Base-by-base conservation (phyloP, 1,140 invertebrate genomes). In the Dryas iulia region DNA sequence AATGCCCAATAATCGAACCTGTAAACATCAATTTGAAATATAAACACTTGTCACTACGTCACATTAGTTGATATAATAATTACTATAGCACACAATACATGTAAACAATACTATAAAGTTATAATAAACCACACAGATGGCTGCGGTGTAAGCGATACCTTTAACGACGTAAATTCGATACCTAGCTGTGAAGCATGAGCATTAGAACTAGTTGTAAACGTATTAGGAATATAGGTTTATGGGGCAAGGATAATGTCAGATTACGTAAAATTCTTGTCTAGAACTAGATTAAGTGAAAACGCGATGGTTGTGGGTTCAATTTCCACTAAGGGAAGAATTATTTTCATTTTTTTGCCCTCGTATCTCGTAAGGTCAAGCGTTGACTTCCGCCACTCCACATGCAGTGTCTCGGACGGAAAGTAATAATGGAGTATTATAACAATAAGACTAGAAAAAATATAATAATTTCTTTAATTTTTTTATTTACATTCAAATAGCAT, bases 91-190 rank as follows among this genome's bases (percentile, higher is more conserved):
- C 14, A 61, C 26, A 26, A 14, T 26, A 35, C 26, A 12, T 26
- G 33, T 25, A 59, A 59, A 14, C n/a, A 31, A 52, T 60, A 59
- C 39, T 24, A 59, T 59, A 67, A n/a, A 26, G 30, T 56, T 64
- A 61, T 57, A 61, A 39, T 60, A 59, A 61, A 67, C 52, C 58
- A 5, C 28, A 31, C 56, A 33, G 35, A 39, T 67, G 58, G 24
- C 18, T 56, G 59, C 28, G 66, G 47, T 67, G 66, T 67, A 67
- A 67, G 14, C 11, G 66, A 67, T 53, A 61, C 66, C 35, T 14
- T 47, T 21, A 47, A 47, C 39, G n/a, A 6, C 28, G 21, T 52
- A 26, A 67, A 47, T 47, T 47, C 14, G 39, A 47, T 47, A 47
- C 39, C 18, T 47, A 47, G 39, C 39, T 47, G 39, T 47, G 39